Base-by-base conservation (phyloP, 2,113 vertebrate species). In the Hippocampus mohnikei region DNA sequence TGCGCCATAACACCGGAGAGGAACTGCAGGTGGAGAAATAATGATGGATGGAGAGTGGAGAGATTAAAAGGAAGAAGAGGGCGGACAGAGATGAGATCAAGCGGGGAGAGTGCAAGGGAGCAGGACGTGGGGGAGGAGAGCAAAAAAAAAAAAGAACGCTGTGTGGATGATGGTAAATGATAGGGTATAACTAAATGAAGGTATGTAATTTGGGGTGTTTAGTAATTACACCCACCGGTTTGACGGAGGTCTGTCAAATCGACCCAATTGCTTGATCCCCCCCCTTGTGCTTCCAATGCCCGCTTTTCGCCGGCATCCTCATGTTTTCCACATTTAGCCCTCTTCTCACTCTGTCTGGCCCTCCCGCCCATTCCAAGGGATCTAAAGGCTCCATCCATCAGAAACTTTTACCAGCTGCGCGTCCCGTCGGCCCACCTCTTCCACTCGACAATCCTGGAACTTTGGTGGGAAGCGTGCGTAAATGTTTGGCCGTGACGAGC, bases 181-280 rank as follows among this genome's bases (percentile, higher is more conserved):
- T 84, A 89, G 88, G 87, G 87, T 88, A 73, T 73, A 82, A 82
- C 84, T 88, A 90, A 89, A 88, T 87, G 88, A 88, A 80, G 85
- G 80, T 89, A 88, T 90, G 89, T 90, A 90, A 90, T 90, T 90
- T 90, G 83, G 88, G 84, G 84, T 90, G 88, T 90, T 90, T 88
- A 87, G 89, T 88, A 90, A 90, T 90, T 90, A 87, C 81, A 75
- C 84, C 85, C 81, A 74, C 84, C 85, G 78, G 86, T 85, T 87
- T 90, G 89, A 90, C 81, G 83, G 85, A 85, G 83, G 85, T 80
- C 85, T 90, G 89, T 90, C 88, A 79, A 85, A 87, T 83, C 83
- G 82, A 79, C 70, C 69, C 80, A 27, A 65, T 87, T 81, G 81
- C 81, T 88, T 84, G 81, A 84, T 87, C 74, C 74, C 80, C 74